These are phyloP conservation scores for Crossocerus cetratus DNA, from an alignment of 2,888 invertebrate species.

Conservation along the genomic window DNA sequence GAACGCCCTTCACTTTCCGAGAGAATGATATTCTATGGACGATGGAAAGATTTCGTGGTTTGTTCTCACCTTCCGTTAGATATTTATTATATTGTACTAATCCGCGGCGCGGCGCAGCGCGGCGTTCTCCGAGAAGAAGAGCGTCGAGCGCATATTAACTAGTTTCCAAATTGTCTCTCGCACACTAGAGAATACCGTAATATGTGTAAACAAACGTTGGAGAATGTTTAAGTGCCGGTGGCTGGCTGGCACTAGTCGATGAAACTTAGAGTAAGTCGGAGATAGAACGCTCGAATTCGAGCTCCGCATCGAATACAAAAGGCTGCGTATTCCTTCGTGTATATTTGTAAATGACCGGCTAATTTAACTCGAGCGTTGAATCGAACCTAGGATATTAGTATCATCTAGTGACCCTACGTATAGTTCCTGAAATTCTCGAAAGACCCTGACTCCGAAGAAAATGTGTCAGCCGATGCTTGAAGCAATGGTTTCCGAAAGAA, in stretches of 20 bases:
- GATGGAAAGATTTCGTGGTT: background rate
- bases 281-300: background rate
- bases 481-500: background rate
- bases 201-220: too few relatives aligned
- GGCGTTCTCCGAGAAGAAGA: background rate
- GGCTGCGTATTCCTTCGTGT: constrained; percentile 14
- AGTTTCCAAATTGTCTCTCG: too few relatives aligned
- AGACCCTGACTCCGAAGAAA: too few relatives aligned
- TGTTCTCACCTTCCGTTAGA: background rate
- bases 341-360: constrained; percentile 35
- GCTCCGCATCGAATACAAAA: constrained; percentile 2
- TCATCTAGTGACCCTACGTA: background rate
- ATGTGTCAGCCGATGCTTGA: too few relatives aligned
- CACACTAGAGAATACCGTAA: too few relatives aligned
- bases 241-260: background rate
- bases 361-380: constrained; percentile 1
- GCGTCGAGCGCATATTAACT: too few relatives aligned
- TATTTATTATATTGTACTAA: background rate
- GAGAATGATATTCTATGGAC: too few relatives aligned
- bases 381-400: background rate
- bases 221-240: too few relatives aligned
- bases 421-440: background rate
- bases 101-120: too few relatives aligned
- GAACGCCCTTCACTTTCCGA: too few relatives aligned
- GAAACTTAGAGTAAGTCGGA: background rate